Conservation (phyloP, 2,797 vertebrate species). For the Urosaurus nigricauda region DNA sequence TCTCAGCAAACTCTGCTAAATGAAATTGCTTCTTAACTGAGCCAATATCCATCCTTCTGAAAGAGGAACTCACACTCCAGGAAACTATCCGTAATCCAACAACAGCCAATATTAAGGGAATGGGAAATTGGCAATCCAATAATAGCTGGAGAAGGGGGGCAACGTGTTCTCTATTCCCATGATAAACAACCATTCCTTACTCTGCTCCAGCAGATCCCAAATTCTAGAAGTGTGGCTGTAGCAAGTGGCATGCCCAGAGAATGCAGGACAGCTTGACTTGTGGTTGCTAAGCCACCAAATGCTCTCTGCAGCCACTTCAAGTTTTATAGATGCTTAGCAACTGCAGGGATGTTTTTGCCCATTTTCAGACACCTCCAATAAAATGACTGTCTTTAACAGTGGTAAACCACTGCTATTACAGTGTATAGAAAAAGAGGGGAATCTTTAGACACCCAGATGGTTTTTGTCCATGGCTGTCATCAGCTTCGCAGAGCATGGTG, state of each 20-base stretch:
- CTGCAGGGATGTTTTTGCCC: neutral
- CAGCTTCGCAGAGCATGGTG: too few relatives aligned
- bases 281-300: neutral
- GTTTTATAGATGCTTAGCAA: conserved; percentile 4
- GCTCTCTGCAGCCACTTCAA: neutral
- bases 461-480: too few relatives aligned
- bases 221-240: neutral
- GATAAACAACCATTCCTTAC: neutral
- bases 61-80: neutral
- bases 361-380: neutral
- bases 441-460: neutral
- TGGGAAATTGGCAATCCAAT: neutral
- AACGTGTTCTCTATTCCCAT: neutral
- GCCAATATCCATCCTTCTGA: too few relatives aligned
- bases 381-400: neutral
- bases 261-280: neutral
- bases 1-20: too few relatives aligned
- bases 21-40: too few relatives aligned
- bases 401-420: neutral
- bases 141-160: neutral
- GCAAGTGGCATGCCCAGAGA: neutral
- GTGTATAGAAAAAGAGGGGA: neutral
- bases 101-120: neutral
- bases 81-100: too few relatives aligned
- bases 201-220: neutral